A percentile compares a stretch with the other conserved stretches of the same genome.
Evolutionary conservation across 2,888 invertebrate species (phyloP).

Genomic region (Dryococelus australis): DNA sequence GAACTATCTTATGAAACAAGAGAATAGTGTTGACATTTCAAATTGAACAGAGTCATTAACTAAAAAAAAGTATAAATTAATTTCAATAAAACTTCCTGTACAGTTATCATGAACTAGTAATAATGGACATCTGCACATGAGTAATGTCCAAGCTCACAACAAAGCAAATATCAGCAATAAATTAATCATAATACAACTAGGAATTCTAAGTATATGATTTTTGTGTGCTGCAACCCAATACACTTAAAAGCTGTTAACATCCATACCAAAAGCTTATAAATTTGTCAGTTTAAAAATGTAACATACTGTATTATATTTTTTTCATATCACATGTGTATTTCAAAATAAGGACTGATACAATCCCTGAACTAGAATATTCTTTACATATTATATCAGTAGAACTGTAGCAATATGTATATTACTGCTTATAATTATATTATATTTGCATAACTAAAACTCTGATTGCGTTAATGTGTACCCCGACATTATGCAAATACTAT

Average conservation of each 20-base stretch:
- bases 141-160: no score
- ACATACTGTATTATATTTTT: background rate
- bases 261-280: background rate
- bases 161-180: no score
- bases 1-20: no score
- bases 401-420: background rate
- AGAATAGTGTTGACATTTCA: no score
- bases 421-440: background rate
- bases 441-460: background rate
- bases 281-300: background rate
- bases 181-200: no score
- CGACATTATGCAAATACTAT: background rate
- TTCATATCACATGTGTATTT: background rate
- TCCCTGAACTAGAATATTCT: background rate
- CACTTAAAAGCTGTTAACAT: background rate
- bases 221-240: no score
- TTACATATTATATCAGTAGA: background rate
- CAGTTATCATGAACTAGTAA: no score
- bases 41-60: no score
- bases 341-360: background rate
- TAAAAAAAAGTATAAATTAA: no score
- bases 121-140: no score
- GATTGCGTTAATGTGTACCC: background rate
- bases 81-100: no score
- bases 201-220: no score